Base-by-base conservation (phyloP, 2,797 vertebrate genomes). In the Pseudochromis fuscus region DNA sequence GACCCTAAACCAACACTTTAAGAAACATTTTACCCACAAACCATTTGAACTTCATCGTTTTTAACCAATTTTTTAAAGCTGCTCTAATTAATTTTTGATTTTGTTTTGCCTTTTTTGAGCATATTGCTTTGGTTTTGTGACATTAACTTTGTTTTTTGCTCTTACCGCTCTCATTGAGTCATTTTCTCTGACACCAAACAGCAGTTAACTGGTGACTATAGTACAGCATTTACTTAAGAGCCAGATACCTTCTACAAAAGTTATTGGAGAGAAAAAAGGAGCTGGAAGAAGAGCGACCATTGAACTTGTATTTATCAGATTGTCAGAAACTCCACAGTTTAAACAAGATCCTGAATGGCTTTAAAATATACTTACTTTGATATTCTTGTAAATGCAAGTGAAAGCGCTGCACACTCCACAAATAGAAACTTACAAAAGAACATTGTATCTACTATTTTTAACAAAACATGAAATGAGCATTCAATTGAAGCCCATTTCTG, bases 1-100 rank as follows among this genome's bases (percentile, higher is more conserved):
- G 69, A 83, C 23, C 57, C 33, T 65, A 68, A 73, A 71, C 68
- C 72, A 77, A 57, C 62, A 49, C 35, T 48, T 66, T 50, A 68
- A 58, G 25, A 69, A 64, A 67, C 8, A 55, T 48, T 49, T 49
- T 3, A 49, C 2, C 7, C 5, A 18, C 3, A 51, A 49, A 57
- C 9, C 5, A 53, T 25, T 53, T 42, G 2, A 19, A 38, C 25
- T 2, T 65, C 16, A 69, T 44, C 28, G 2, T 38, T 49, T 35
- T 2, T 42, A 48, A 21, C 13, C 21, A 1, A 21, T 44, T 37
- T 3, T 25, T 11, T 42, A 50, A 51, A 56, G n/a, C 16, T 45
- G 18, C 21, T 65, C 2, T 40, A 5, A 48, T 44, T n/a, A n/a
- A 4, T 24, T 27, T 40, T 25, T 15, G n/a, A n/a, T n/a, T n/a